Conservation (phyloP, 2,113 vertebrate species). For the Nyctereutes procyonoides region DNA sequence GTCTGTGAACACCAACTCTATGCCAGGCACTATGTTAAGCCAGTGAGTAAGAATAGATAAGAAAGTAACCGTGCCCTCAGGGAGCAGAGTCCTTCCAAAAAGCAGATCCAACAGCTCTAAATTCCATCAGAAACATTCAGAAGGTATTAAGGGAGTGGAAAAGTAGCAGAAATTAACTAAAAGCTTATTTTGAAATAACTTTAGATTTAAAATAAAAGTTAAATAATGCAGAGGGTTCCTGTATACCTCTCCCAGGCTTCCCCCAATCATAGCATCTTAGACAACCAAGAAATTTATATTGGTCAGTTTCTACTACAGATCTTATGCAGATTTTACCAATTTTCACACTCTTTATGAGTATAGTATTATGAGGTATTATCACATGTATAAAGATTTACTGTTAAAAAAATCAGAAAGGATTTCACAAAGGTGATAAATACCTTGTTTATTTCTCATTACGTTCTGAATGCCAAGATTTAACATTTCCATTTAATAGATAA, state of each 20-base stretch:
- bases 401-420: constrained; percentile 31
- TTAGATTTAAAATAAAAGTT: not conserved
- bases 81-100: not conserved
- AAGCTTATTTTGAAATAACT: not conserved
- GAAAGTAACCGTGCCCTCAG: not conserved
- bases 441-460: not conserved
- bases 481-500: not conserved
- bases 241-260: not conserved
- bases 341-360: not conserved
- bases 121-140: not conserved
- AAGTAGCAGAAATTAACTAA: not conserved
- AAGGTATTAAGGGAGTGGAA: not conserved
- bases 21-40: not conserved
- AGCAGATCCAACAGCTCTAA: not conserved
- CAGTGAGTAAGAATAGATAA: not conserved
- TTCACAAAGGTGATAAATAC: not conserved
- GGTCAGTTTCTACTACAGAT: not conserved
- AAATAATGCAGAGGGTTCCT: not conserved
- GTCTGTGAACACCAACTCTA: not conserved
- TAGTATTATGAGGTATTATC: not conserved
- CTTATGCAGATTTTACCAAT: not conserved
- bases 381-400: not conserved
- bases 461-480: not conserved
- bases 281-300: not conserved
- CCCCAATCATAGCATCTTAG: not conserved